Percentiles rank a stretch among this genome's conserved stretches.
Conservation (phyloP, 2,888 invertebrate species). For the Drosophila nr. perissopoda region DNA sequence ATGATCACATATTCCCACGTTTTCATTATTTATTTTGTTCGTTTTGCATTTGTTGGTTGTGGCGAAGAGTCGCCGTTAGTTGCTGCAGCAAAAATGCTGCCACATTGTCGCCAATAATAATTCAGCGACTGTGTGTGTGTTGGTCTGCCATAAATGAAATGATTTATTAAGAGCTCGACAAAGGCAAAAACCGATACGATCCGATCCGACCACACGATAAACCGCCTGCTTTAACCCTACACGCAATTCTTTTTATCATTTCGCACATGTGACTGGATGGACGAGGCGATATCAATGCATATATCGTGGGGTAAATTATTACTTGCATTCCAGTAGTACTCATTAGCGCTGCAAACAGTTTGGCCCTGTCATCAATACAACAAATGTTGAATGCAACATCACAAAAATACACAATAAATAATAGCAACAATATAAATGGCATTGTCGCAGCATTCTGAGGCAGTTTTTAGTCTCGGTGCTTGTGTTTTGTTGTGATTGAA, state of each 20-base stretch:
- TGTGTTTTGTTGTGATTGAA: slow-evolving; percentile 44
- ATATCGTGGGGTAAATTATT: slow-evolving; percentile 43
- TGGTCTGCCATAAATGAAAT: slow-evolving; percentile 67
- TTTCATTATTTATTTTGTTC: slow-evolving; percentile 10
- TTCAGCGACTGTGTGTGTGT: slow-evolving; percentile 44
- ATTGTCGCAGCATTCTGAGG: slow-evolving; percentile 40
- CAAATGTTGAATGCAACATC: neutral
- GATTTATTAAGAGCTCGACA: slow-evolving; percentile 63
- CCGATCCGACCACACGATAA: slow-evolving; percentile 38
- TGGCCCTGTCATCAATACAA: slow-evolving; percentile 30
- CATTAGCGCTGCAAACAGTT: slow-evolving; percentile 41
- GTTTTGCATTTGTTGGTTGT: slow-evolving; percentile 25
- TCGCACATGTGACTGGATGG: slow-evolving; percentile 10
- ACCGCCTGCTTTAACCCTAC: slow-evolving; percentile 10
- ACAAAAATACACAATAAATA: slow-evolving; percentile 36
- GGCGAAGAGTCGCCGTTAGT: neutral
- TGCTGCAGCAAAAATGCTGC: slow-evolving; percentile 52
- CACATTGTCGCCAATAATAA: slow-evolving; percentile 80
- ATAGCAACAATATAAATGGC: slow-evolving; percentile 55
- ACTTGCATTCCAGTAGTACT: slow-evolving; percentile 43
- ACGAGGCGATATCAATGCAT: slow-evolving; percentile 18
- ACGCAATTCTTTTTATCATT: slow-evolving; percentile 17
- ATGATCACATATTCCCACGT: slow-evolving; percentile 4
- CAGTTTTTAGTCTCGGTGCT: slow-evolving; percentile 28
- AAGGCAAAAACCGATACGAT: slow-evolving; percentile 26